Evolutionary conservation across 2,113 vertebrate species (phyloP).

Genomic region (Tretioscincus oriximinensis): DNA sequence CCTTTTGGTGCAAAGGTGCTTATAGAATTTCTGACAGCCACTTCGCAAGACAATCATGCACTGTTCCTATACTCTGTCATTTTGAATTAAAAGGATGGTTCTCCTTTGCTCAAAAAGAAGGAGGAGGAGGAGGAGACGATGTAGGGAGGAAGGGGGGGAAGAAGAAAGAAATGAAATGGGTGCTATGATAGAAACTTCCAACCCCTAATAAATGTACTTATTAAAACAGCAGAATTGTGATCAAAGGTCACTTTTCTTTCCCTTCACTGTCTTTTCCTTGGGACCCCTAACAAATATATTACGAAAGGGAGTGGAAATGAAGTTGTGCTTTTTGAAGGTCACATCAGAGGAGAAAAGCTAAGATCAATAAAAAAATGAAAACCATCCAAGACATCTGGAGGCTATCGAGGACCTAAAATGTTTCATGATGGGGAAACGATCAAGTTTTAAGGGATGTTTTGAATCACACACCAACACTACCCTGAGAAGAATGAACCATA

Average conservation of each 20-base stretch:
- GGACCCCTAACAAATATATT: background rate
- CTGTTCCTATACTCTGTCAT: rapidly evolving
- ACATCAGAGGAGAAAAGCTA: background rate
- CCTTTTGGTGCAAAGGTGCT: background rate
- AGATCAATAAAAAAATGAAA: background rate
- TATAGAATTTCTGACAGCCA: background rate
- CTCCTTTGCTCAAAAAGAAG: background rate
- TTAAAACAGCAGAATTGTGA: background rate
- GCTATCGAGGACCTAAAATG: background rate
- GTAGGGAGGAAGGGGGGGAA: background rate
- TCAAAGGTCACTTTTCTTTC: background rate
- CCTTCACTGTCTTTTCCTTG: background rate
- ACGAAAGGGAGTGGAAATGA: background rate
- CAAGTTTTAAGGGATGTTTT: background rate
- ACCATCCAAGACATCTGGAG: background rate
- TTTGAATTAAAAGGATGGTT: slow-evolving; percentile 6
- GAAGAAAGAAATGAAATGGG: background rate
- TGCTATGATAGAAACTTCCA: background rate
- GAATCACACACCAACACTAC: background rate
- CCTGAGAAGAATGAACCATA: background rate
- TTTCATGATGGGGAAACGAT: slow-evolving; percentile 6
- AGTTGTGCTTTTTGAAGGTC: background rate
- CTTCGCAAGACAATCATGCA: background rate
- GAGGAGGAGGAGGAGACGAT: background rate
- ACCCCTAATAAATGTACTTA: background rate